Evolutionary conservation across 1,140 invertebrate genomes (phyloP), one percentile per base, ranked within the genome.

Genomic region (Leptinotarsa undecemlineata): DNA sequence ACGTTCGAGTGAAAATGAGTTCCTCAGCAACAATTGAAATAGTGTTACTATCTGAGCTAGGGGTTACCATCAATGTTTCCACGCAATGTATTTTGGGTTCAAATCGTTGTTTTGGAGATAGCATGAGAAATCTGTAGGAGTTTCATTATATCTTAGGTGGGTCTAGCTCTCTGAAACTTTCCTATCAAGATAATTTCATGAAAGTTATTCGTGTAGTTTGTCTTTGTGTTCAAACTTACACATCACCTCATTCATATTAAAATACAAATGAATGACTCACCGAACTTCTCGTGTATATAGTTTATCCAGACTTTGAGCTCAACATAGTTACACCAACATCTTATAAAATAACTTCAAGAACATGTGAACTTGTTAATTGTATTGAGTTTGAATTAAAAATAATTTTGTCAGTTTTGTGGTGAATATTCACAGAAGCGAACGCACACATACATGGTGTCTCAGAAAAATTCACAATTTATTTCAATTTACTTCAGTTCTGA

Each of bases 141-240:
- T 78, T 78, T 75, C 75, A 78, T 78, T 78, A 78, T 74, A 78
- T 78, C 77, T 76, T 78, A 78, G 75, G 77, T 78, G 71, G 77
- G 74, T 76, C 75, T 78, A 73, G 72, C 74, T 76, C 75, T 61
- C 73, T 72, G 74, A 78, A 78, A 78, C 75, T 78, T 78, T 76
- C 67, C 75, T 71, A 78, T 78, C 77, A 75, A 78, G 77, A 78
- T 78, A 78, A 78, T 78, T 78, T 78, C 73, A 73, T 73, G 66
- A 19, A 78, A 78, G 70, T 78, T 78, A 78, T 78, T 78, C 75
- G 75, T 72, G 75, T 78, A 73, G 74, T 78, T 74, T 75, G 71
- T 76, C 75, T 76, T 33, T 63, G 73, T 75, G 70, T 71, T 73
- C 73, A 68, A 48, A 74, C 75, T 78, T 75, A 74, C 70, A 76